Conservation (phyloP, 2,113 vertebrate species). For the Vireo altiloquus region DNA sequence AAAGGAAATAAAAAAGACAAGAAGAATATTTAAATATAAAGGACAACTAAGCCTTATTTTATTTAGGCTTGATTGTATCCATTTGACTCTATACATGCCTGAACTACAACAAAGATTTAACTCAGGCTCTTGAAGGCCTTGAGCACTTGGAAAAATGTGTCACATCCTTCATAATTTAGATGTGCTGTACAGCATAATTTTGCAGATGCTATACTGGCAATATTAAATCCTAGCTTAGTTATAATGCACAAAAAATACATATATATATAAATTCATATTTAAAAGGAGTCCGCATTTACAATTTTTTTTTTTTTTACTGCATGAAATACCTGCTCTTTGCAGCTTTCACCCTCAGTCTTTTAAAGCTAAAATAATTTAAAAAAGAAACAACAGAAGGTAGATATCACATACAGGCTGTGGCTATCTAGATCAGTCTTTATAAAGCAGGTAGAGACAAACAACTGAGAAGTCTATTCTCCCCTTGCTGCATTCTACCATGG, state of each 20-base stretch:
- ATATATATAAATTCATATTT: conserved; percentile 83
- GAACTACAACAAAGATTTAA: conserved; percentile 72
- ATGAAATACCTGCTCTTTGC: conserved; percentile 75
- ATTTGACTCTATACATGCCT: conserved; percentile 74
- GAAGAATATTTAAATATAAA: conserved; percentile 89
- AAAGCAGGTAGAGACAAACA: conserved; percentile 49
- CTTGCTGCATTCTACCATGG: conserved; percentile 30
- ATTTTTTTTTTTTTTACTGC: conserved; percentile 67
- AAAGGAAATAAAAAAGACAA: conserved; percentile 79
- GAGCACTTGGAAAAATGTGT: conserved; percentile 65
- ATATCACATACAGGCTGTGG: conserved; percentile 43
- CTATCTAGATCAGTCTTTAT: conserved; percentile 51
- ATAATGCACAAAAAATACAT: conserved; percentile 82
- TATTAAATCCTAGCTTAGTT: conserved; percentile 76
- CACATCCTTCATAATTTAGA: conserved; percentile 70
- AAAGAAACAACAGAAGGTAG: conserved; percentile 65
- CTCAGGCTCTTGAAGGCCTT: conserved; percentile 74
- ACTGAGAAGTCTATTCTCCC: conserved; percentile 31
- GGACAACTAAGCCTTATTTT: conserved; percentile 90
- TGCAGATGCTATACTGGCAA: conserved; percentile 73
- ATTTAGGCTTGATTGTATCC: conserved; percentile 80
- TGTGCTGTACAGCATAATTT: conserved; percentile 63
- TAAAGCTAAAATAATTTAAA: conserved; percentile 87
- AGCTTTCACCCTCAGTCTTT: conserved; percentile 75
- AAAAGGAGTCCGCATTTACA: conserved; percentile 78